Conservation (phyloP, 1,140 invertebrate species). For the Pachypsylla venusta region DNA sequence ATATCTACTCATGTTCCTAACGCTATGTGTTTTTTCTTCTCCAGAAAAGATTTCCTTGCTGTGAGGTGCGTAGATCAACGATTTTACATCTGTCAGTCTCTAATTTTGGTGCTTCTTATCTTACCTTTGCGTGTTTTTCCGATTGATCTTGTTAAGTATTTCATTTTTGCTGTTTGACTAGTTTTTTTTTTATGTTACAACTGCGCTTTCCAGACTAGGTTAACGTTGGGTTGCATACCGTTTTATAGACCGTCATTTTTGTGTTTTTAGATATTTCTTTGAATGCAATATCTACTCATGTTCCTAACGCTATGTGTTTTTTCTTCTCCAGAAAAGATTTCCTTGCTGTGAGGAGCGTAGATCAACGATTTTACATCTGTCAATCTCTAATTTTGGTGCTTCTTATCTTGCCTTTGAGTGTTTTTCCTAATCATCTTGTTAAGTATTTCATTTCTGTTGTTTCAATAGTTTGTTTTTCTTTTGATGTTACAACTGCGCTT, state of each 20-base stretch:
- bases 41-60: conserved; percentile 72
- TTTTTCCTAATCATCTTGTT: not conserved
- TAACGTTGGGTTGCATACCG: too few relatives aligned
- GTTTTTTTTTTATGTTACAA: conserved; percentile 16
- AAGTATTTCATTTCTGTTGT: conserved; percentile 16
- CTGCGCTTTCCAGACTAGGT: too few relatives aligned
- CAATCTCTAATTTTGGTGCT: too few relatives aligned
- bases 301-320: conserved; percentile 16
- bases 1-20: conserved; percentile 15
- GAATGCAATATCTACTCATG: conserved; percentile 17
- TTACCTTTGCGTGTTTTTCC: too few relatives aligned
- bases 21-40: conserved; percentile 25
- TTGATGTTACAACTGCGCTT: too few relatives aligned
- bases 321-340: conserved; percentile 57
- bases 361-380: conserved; percentile 79
- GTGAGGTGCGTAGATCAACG: conserved; percentile 74
- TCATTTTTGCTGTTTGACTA: conserved; percentile 15
- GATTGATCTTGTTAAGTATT: not conserved
- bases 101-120: too few relatives aligned
- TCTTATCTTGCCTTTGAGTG: too few relatives aligned
- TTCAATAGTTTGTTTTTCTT: conserved; percentile 15
- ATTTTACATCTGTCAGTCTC: conserved; percentile 79
- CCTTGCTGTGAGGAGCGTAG: conserved; percentile 72
- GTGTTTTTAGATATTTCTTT: too few relatives aligned
- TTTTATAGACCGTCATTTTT: too few relatives aligned